Evolutionary conservation across 2,888 invertebrate species (phyloP), one percentile per base, ranked within the genome.

Genomic region (Oxycera nigricornis): DNA sequence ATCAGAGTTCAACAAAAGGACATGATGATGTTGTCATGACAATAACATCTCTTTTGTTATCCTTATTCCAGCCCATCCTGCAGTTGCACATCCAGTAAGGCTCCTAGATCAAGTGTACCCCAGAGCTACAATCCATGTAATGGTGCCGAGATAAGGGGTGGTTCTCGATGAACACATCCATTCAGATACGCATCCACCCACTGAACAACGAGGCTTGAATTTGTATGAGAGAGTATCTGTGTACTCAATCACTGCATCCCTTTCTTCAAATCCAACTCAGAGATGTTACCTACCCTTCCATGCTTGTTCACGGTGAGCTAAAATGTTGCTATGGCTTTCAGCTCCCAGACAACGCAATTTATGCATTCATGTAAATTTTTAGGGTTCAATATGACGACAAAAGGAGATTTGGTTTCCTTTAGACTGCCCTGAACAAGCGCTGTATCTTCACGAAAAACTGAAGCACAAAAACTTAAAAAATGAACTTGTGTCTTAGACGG

Each of bases 11-110:
- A 68, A 70, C 70, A 70, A 75, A 73, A 57, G 30, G 68, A 68
- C 57, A 75, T 75, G 72, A 75, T 67, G 75, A 73, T 68, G 75
- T 75, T 75, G 75, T 75, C 75, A 75, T 75, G 75, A 61, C 68
- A 61, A 75, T 73, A 67, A 68, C 75, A 68, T 73, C 73, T 67
- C 68, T 50, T 73, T 68, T 31, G 70, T 52, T 70, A 55, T 31
- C 24, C 65, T 24, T 17, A 17, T 52, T 35, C 70, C 55, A 46
- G 55, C 14, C 70, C 22, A 31, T 28, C 24, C 68, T 41, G 22
- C 67, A 22, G 41, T 11, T 31, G 35, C 50, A 28, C 28, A 28
- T 26, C 28, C 2, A 62, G 31, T 9, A 22, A 14, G 7, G 17
- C 30, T 30, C 52, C 55, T 9, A 24, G 22, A 31, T 14, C 31